A percentile compares a stretch with the other conserved stretches of the same genome.
These are phyloP conservation scores for Gymnosoma rotundatum DNA, from an alignment of 2,888 invertebrate species.

Conservation along the genomic window DNA sequence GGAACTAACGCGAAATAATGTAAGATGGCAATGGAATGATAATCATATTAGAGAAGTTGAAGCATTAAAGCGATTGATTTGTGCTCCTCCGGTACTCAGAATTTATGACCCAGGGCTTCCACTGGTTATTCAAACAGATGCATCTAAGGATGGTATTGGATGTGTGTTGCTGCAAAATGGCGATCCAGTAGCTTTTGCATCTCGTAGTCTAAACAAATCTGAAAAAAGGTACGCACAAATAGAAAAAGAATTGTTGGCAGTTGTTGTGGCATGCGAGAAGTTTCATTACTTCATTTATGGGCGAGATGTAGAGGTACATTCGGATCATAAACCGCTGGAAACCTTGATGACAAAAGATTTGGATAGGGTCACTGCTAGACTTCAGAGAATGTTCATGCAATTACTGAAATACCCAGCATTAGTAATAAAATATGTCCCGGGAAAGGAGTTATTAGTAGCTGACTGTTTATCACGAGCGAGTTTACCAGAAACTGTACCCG, in stretches of 20 bases:
- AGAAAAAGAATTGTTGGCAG: constrained; percentile 5
- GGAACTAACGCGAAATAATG: too few species aligned
- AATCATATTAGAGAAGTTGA: too few species aligned
- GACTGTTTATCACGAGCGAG: neutral
- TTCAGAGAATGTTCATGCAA: constrained; percentile 17
- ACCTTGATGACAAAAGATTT: constrained; percentile 15
- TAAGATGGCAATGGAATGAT: too few species aligned
- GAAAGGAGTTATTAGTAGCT: constrained; percentile 6
- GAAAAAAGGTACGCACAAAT: constrained; percentile 10
- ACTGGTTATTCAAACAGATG: too few species aligned
- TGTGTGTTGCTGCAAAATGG: too few species aligned
- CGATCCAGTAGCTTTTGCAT: neutral
- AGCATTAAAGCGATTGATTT: too few species aligned
- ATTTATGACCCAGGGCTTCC: neutral
- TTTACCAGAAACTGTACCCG: too few species aligned
- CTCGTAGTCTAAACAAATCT: neutral
- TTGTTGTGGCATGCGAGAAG: neutral
- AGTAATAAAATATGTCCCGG: too few species aligned
- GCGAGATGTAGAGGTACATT: neutral
- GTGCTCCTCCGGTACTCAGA: too few species aligned
- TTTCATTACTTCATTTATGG: constrained; percentile 13
- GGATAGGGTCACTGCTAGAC: constrained; percentile 24
- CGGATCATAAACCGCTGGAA: constrained; percentile 21
- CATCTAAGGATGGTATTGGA: too few species aligned
- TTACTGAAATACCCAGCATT: too few species aligned